These are phyloP conservation scores for Grus americana DNA, from an alignment of 2,113 vertebrate species.

Conservation along the genomic window DNA sequence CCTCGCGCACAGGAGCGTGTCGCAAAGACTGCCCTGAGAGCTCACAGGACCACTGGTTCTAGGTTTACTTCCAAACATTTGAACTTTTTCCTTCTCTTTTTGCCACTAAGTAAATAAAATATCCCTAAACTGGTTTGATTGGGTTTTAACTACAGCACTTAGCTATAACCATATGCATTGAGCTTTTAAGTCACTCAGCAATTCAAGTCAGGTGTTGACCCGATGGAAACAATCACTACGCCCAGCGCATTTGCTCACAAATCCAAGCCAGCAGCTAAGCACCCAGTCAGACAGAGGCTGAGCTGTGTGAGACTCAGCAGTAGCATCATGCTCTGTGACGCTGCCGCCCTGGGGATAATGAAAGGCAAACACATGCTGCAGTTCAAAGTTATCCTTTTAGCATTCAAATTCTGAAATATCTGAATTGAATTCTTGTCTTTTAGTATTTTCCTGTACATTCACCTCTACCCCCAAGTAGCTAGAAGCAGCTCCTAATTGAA, in stretches of 20 bases:
- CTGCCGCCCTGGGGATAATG: not conserved
- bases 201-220: not conserved
- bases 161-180: not conserved
- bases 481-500: not conserved
- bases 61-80: not conserved
- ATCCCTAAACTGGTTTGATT: not conserved
- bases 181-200: not conserved
- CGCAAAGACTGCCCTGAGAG: not conserved
- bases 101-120: not conserved
- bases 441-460: not conserved
- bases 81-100: not conserved
- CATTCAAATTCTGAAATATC: not conserved
- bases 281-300: not conserved
- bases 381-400: not conserved
- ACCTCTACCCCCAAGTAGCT: not conserved
- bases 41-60: not conserved
- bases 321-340: not conserved
- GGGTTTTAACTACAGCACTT: not conserved
- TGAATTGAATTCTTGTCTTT: not conserved
- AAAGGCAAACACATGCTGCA: not conserved
- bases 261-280: not conserved
- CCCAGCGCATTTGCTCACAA: not conserved
- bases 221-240: not conserved
- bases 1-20: accelerated
- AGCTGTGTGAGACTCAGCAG: not conserved